Evolutionary conservation across 1,140 invertebrate genomes (phyloP).

Genomic region (Pomacea maculata): DNA sequence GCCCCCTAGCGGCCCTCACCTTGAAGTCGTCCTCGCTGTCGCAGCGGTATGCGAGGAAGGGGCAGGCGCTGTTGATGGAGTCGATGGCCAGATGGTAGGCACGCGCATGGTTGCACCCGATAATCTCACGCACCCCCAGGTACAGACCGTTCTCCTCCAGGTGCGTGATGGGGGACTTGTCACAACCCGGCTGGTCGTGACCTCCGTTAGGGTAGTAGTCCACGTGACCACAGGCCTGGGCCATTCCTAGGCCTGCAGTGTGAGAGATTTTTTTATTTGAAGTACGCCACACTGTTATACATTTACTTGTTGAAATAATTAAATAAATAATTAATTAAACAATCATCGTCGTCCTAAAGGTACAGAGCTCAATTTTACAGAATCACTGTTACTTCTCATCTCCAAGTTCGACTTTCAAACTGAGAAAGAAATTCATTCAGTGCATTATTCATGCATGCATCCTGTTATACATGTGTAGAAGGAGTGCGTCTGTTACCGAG

Average conservation of each 20-base stretch:
- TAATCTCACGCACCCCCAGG: conserved; percentile 45
- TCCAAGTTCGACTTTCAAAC: background rate
- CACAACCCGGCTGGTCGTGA: conserved; percentile 52
- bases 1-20: conserved; percentile 17
- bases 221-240: conserved; percentile 47
- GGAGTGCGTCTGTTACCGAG: background rate
- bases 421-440: background rate
- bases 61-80: conserved; percentile 78
- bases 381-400: background rate
- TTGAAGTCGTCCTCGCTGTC: conserved; percentile 73
- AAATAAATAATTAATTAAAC: too few species aligned
- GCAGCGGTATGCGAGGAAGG: conserved; percentile 76
- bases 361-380: background rate
- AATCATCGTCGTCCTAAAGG: background rate
- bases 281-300: too few species aligned
- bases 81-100: conserved; percentile 90
- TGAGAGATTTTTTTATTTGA: background rate
- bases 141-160: conserved; percentile 9
- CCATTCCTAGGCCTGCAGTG: conserved; percentile 43
- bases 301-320: too few species aligned
- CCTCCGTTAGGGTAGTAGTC: conserved; percentile 58
- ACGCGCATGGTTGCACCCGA: conserved; percentile 86
- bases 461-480: background rate
- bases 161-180: conserved; percentile 19
- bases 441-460: background rate